A percentile compares a stretch with the other conserved stretches of the same genome.
These are phyloP conservation scores for Oceanites oceanicus DNA, from an alignment of 2,113 vertebrate genomes.

Conservation along the genomic window DNA sequence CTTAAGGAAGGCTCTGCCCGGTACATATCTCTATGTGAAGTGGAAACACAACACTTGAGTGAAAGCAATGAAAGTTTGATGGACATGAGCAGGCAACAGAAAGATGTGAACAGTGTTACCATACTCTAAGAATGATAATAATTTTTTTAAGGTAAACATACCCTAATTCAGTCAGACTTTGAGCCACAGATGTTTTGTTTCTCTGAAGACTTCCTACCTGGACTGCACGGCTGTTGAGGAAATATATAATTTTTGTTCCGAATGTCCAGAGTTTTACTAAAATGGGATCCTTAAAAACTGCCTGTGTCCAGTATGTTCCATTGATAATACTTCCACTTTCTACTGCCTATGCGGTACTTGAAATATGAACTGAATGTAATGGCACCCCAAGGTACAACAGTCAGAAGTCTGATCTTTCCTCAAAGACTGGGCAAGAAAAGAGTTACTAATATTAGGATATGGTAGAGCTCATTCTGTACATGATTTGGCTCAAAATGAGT, in stretches of 20 bases:
- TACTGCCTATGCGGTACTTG: neutral
- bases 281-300: neutral
- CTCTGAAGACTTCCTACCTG: neutral
- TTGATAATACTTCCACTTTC: neutral
- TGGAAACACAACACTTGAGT: neutral
- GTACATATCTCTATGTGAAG: neutral
- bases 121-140: neutral
- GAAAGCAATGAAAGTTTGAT: neutral
- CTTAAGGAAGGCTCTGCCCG: neutral
- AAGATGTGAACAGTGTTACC: neutral
- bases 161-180: neutral
- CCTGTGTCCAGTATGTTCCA: neutral
- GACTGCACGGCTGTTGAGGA: neutral
- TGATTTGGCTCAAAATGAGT: neutral
- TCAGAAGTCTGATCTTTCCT: neutral
- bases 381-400: neutral
- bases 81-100: neutral
- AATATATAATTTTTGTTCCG: neutral
- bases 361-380: neutral
- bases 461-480: neutral
- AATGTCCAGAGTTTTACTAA: neutral
- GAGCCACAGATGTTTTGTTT: neutral
- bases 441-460: neutral
- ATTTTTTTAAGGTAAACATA: neutral
- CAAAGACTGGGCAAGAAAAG: neutral